Evolutionary conservation across 2,113 vertebrate genomes (phyloP), one percentile per base, ranked within the genome.

Genomic region (Laterallus jamaicensis): DNA sequence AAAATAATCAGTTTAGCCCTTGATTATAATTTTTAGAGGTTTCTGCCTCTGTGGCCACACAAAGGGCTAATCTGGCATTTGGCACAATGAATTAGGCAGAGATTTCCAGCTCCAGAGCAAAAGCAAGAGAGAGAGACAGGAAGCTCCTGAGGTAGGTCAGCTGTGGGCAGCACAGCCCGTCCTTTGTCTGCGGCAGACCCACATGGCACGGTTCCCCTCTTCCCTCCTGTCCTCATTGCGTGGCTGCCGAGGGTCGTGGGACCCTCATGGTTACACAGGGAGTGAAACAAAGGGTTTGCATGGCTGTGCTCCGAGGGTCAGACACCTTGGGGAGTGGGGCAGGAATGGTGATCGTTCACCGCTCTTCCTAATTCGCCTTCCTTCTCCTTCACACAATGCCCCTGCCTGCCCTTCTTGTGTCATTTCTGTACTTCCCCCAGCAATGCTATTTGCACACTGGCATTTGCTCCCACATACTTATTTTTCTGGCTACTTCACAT

Each of bases 331-430:
- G 66, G 58, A 90, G 63, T 2, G 69, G 73, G 78, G 28, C 12
- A 21, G 64, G 59, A 52, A 19, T 24, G 58, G 21, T 5, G 42
- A 69, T 60, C 69, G 52, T 67, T 81, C 91, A 31, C 62, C 49
- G 50, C 88, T 64, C 42, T 69, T 92, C 73, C 84, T 14, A 50
- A 52, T 49, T 63, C 49, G 37, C 35, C 66, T 82, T 91, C 84
- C 70, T 91, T 89, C 62, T 87, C 81, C 58, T 76, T 90, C 68
- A 62, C 86, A 91, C 80, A 89, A 42, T 79, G 81, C 77, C 77
- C 77, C 77, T 91, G 44, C 92, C 95, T 92, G 83, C 86, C 80
- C 73, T 94, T 69, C 86, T 70, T 80, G 35, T 93, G 88, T 89
- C 42, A 89, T 70, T 87, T 88, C 44, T 89, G 42, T 39, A 39